A percentile compares a stretch with the other conserved stretches of the same genome.
Conservation (phyloP, 2,113 vertebrate genomes). For the Microtus ochrogaster region DNA sequence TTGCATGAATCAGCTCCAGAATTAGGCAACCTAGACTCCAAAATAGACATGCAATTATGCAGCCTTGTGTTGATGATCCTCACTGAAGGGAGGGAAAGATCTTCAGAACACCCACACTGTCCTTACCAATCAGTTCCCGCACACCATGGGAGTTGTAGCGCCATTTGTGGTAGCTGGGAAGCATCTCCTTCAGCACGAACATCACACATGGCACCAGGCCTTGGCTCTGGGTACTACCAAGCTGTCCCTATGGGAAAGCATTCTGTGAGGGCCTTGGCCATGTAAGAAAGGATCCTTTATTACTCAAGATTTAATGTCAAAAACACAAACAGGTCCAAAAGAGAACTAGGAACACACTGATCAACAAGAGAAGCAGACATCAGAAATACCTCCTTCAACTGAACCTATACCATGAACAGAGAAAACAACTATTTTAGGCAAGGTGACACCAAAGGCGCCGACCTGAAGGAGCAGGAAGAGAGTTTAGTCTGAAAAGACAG, state of each 20-base stretch:
- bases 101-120: accelerated
- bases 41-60: slow-evolving; percentile 7
- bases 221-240: slow-evolving; percentile 96
- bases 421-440: neutral
- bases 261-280: neutral
- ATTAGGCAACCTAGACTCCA: slow-evolving; percentile 92
- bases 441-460: neutral
- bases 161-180: slow-evolving; percentile 98
- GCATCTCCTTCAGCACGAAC: slow-evolving; percentile 98
- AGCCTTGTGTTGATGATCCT: neutral
- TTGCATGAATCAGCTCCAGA: slow-evolving; percentile 96
- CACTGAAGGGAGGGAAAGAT: neutral
- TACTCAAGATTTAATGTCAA: slow-evolving; percentile 12
- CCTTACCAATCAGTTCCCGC: slow-evolving; percentile 95
- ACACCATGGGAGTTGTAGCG: slow-evolving; percentile 95
- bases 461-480: neutral
- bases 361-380: neutral
- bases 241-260: slow-evolving; percentile 91
- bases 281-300: neutral
- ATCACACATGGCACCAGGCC: slow-evolving; percentile 96
- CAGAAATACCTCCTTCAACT: slow-evolving; percentile 8
- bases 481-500: neutral
- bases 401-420: neutral
- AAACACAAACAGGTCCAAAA: neutral
- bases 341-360: slow-evolving; percentile 6